phyloP scores from a whole-genome alignment of 2,888 invertebrate genomes.

The Sminthurinus aureus region DNA sequence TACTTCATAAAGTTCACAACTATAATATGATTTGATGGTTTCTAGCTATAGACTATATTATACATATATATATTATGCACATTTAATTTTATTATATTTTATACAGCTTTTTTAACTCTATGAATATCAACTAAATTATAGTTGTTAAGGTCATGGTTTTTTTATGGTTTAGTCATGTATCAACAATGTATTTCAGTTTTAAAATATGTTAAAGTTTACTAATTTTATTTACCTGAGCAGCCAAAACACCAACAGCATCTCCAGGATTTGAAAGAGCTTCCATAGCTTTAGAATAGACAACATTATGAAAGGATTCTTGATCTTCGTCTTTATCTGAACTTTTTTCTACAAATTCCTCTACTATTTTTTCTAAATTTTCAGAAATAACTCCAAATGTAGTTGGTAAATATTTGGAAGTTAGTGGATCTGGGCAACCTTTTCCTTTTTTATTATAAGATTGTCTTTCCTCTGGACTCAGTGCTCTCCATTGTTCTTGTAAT shows the following conservation, averaged over 20 bases:
- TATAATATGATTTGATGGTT: too few species aligned
- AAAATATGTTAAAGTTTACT: background rate
- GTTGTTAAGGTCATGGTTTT: too few species aligned
- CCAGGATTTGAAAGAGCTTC: constrained; percentile 85
- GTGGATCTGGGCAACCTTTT: constrained; percentile 75
- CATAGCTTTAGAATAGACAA: constrained; percentile 79
- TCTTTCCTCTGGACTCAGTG: constrained; percentile 70
- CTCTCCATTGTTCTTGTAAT: constrained; percentile 74
- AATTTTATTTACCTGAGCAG: constrained; percentile 76
- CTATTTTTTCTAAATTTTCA: constrained; percentile 77
- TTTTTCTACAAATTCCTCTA: constrained; percentile 67
- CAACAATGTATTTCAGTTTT: too few species aligned
- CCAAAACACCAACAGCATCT: constrained; percentile 94
- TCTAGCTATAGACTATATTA: too few species aligned
- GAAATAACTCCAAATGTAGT: constrained; percentile 81
- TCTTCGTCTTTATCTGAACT: constrained; percentile 62
- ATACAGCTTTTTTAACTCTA: too few species aligned
- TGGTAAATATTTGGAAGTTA: constrained; percentile 65
- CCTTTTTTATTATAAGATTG: constrained; percentile 19
- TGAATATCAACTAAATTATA: too few species aligned
- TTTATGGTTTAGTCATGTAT: too few species aligned
- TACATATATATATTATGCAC: too few species aligned
- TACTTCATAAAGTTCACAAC: too few species aligned
- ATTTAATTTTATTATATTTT: too few species aligned
- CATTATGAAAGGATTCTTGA: constrained; percentile 69